Evolutionary conservation across 2,113 vertebrate genomes (phyloP), one percentile per base, ranked within the genome.

Genomic region (Protomyctophum bolini): DNA sequence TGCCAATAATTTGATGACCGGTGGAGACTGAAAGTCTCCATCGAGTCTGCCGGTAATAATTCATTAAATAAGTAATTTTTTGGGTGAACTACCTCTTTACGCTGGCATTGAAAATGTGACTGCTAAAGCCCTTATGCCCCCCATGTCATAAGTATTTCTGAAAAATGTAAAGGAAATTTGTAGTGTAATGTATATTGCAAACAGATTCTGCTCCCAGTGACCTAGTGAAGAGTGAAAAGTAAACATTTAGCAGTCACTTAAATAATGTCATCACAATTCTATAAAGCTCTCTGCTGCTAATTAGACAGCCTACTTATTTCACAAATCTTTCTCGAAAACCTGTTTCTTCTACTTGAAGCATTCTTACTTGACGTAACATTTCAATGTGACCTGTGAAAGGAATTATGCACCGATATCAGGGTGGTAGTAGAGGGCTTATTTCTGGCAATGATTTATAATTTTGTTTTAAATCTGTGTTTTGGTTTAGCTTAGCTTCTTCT

Each of bases 321-420:
- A 41, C 72, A 54, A 12, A n/a, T 28, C 33, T 41, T 72, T 52
- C 49, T 67, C 14, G 7, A 3, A 21, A 21, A n/a, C 58, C n/a
- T 51, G 41, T 11, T 41, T 68, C 64, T 28, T 12, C 6, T 77
- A 62, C 48, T 46, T 1, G 1, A 63, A 46, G 12, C 51, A 63
- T 63, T 51, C 61, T 55, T 54, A 57, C 58, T 15, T 54, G 52
- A 33, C 1, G 0, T 52, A 69, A 46, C 55, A 15, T 70, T 58
- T 66, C 81, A 69, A 66, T 60, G 51, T 68, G 65, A 75, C 11
- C 78, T 70, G 47, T 72, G 69, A 76, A 79, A 41, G 65, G 72
- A 66, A 63, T 65, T 63, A 65, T 63, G 70, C 66, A 68, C 6
- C 63, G 57, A 45, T 50, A 52, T 52, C 68, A 58, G 58, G 46